These are phyloP conservation scores for Ormyrus nitidulus DNA, from an alignment of 2,888 invertebrate species.

Conservation along the genomic window DNA sequence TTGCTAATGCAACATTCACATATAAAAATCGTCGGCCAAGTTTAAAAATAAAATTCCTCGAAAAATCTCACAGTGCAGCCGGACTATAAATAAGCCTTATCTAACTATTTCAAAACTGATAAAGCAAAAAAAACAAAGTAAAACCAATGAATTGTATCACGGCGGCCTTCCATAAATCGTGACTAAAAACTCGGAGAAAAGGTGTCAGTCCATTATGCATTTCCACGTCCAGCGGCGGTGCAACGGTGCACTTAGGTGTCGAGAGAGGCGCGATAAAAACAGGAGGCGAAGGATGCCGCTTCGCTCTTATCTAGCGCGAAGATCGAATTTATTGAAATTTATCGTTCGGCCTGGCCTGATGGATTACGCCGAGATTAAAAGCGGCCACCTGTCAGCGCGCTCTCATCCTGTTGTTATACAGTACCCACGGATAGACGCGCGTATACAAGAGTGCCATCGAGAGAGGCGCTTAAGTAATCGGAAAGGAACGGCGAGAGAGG, in stretches of 20 bases:
- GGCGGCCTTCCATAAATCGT: not conserved
- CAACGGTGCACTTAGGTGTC: no score
- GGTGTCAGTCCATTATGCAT: not conserved
- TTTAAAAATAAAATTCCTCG: no score
- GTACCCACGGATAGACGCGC: no score
- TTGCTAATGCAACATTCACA: no score
- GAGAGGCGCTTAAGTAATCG: slow-evolving; percentile 45
- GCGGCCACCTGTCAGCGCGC: slow-evolving; percentile 28
- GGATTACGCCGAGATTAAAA: slow-evolving; percentile 28
- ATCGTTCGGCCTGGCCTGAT: not conserved
- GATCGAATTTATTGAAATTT: slow-evolving; percentile 43
- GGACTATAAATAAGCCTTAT: no score
- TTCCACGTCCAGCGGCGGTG: not conserved
- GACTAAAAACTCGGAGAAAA: not conserved
- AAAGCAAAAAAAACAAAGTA: no score
- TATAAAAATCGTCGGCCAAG: no score
- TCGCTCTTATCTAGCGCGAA: slow-evolving; percentile 24
- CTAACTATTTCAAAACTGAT: no score
- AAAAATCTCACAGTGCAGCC: no score
- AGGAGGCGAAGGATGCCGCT: not conserved
- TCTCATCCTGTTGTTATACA: not conserved
- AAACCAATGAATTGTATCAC: no score
- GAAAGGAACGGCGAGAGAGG: slow-evolving; percentile 41
- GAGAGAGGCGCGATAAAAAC: not conserved
- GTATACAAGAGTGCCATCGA: no score